Evolutionary conservation across 2,888 invertebrate species (phyloP).

Genomic region (Spilosoma lubricipeda): DNA sequence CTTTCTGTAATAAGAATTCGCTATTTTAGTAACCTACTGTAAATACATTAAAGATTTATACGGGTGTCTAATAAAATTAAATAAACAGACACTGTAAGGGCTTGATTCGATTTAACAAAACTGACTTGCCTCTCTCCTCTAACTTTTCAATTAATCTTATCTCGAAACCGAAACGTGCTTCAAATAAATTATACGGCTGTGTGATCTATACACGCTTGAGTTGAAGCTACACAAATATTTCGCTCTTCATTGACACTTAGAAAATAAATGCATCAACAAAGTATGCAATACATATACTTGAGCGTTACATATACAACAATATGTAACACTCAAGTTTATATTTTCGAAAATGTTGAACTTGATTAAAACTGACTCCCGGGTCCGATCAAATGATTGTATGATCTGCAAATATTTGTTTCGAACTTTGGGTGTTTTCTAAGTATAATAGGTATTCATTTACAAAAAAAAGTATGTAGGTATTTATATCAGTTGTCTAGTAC

Average conservation of each 20-base stretch:
- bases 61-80: not conserved
- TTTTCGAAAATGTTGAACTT: no score
- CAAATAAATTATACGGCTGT: constrained; percentile 27
- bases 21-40: not conserved
- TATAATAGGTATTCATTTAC: no score
- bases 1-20: no score
- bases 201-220: constrained; percentile 15
- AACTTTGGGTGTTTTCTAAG: no score
- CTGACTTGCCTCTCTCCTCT: constrained; percentile 21
- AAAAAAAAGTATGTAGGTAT: no score
- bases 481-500: no score
- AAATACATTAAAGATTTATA: not conserved
- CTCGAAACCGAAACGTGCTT: constrained; percentile 28
- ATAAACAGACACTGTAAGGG: not conserved
- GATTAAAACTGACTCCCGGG: no score
- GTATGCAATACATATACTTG: not conserved
- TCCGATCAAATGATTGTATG: no score
- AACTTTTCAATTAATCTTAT: constrained; percentile 46
- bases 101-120: constrained; percentile 5
- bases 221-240: not conserved
- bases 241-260: not conserved
- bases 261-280: not conserved
- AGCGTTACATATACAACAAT: no score
- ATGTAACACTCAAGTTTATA: not conserved
- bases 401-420: no score